These are phyloP conservation scores for Tetramorium alpestre DNA, from an alignment of 1,140 invertebrate species.

Conservation along the genomic window DNA sequence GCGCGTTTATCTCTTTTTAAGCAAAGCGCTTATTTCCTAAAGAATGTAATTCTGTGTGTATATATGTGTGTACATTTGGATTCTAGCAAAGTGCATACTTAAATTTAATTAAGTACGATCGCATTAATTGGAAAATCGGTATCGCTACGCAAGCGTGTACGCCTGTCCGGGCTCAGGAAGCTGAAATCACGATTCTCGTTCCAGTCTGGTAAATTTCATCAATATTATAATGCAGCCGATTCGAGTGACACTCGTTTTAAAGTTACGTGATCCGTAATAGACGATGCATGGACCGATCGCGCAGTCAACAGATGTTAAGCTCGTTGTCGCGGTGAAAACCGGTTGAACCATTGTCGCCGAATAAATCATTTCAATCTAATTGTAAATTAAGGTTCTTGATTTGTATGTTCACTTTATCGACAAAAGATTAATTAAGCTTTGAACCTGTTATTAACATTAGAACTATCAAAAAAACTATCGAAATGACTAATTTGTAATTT, in stretches of 20 bases:
- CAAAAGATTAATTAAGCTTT: neutral
- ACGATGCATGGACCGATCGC: constrained; percentile 35
- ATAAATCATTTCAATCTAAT: neutral
- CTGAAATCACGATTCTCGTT: constrained; percentile 66
- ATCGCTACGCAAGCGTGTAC: constrained; percentile 32
- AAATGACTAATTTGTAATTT: too few species aligned
- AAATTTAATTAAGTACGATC: constrained; percentile 25
- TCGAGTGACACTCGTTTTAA: constrained; percentile 42
- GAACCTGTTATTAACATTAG: neutral
- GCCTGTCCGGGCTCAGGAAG: constrained; percentile 33
- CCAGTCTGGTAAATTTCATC: constrained; percentile 77
- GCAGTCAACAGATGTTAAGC: neutral
- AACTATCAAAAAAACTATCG: too few species aligned
- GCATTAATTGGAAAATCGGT: constrained; percentile 4
- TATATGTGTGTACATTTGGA: neutral
- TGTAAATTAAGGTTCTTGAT: neutral
- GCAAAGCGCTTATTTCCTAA: neutral
- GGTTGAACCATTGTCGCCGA: neutral
- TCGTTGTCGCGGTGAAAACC: neutral
- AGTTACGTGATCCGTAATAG: constrained; percentile 58
- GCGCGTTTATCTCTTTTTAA: neutral
- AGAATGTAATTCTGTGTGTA: neutral
- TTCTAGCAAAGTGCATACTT: neutral
- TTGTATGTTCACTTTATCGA: neutral
- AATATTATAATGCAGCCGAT: constrained; percentile 72